Conservation (phyloP, 2,797 vertebrate genomes). For the Propithecus perrieri region DNA sequence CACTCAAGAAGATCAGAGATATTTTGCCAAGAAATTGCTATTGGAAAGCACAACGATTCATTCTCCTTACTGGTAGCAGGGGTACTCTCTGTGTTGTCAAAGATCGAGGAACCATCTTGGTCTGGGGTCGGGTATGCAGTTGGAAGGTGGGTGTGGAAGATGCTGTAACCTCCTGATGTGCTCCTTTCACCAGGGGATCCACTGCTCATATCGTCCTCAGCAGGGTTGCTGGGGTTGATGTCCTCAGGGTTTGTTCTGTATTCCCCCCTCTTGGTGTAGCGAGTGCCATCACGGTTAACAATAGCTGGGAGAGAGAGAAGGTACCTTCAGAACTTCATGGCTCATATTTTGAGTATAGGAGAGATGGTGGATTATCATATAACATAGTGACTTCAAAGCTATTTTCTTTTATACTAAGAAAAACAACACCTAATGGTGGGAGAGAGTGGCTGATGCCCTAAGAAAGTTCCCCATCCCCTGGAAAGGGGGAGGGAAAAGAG, state of each 20-base stretch:
- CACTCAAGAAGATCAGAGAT: background rate
- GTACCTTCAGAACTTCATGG: background rate
- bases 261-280: slow-evolving; percentile 67
- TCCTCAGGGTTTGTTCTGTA: slow-evolving; percentile 72
- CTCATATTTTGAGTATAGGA: background rate
- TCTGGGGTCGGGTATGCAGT: slow-evolving; percentile 31
- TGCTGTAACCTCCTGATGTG: slow-evolving; percentile 67
- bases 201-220: slow-evolving; percentile 80
- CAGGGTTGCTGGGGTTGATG: slow-evolving; percentile 52
- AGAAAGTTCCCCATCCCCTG: background rate
- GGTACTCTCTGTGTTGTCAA: background rate
- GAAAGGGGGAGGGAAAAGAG: background rate
- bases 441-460: background rate
- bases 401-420: background rate
- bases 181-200: slow-evolving; percentile 81
- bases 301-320: slow-evolving; percentile 79
- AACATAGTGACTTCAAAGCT: background rate
- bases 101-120: background rate
- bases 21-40: background rate
- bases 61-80: slow-evolving; percentile 76
- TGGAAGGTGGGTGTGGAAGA: slow-evolving; percentile 70
- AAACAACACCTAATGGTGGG: background rate
- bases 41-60: background rate
- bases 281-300: slow-evolving; percentile 84
- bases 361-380: background rate